These are phyloP conservation scores for Naja naja DNA, from an alignment of 2,113 vertebrate species.

Conservation along the genomic window DNA sequence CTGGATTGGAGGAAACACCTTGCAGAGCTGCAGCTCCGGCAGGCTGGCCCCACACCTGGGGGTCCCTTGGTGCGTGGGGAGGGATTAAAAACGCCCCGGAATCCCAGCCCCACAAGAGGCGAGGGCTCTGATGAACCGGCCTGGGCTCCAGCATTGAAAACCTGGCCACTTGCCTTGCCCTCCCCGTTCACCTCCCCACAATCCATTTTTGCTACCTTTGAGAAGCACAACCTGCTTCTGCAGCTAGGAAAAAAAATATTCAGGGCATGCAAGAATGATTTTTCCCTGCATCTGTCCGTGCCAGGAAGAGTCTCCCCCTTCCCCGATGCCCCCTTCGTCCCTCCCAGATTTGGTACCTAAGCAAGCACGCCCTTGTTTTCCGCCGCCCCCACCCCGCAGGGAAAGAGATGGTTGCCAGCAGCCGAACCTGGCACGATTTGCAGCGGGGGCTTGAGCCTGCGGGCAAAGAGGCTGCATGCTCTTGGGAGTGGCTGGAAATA, in stretches of 20 bases:
- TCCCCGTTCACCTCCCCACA: too few relatives aligned
- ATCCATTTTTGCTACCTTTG: slow-evolving; percentile 27
- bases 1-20: background rate
- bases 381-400: too few relatives aligned
- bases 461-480: background rate
- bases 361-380: background rate
- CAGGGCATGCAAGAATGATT: background rate
- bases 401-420: background rate
- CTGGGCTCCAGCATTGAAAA: background rate
- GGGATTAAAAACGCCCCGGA: background rate
- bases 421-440: background rate
- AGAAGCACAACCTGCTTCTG: slow-evolving; percentile 44
- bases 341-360: background rate
- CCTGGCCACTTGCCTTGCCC: background rate
- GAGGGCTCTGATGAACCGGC: background rate
- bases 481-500: background rate
- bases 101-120: background rate
- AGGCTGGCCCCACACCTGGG: background rate
- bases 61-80: background rate
- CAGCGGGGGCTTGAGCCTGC: background rate
- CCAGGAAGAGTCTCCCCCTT: background rate
- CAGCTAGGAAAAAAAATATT: slow-evolving; percentile 27
- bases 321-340: background rate
- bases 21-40: background rate
- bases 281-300: background rate